Evolutionary conservation across 2,113 vertebrate species (phyloP).

Genomic region (Jaculus jaculus): DNA sequence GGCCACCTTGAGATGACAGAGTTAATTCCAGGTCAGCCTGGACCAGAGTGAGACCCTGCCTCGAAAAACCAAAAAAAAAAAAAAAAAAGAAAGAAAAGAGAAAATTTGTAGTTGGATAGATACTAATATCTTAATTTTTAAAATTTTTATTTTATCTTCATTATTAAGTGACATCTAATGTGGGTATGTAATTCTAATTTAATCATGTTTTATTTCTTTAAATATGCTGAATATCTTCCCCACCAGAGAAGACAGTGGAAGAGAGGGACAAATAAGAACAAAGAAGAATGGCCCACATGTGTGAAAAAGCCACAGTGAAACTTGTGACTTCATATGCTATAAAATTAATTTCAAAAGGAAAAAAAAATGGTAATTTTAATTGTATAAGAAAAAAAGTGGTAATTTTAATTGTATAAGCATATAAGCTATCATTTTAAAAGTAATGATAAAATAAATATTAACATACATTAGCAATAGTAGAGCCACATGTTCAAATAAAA

Average conservation of each 20-base stretch:
- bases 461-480: background rate
- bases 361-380: background rate
- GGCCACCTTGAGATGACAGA: too few relatives aligned
- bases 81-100: too few relatives aligned
- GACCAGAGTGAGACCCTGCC: too few relatives aligned
- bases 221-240: background rate
- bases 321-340: background rate
- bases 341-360: background rate
- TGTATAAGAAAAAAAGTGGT: background rate
- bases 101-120: background rate
- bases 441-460: background rate
- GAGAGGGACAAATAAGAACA: background rate
- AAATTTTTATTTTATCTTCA: background rate
- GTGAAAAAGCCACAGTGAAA: background rate
- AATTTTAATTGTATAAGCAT: slow-evolving; percentile 60
- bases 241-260: too few relatives aligned
- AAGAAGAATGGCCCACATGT: background rate
- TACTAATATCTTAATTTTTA: background rate
- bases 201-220: too few relatives aligned
- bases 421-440: background rate
- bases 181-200: background rate
- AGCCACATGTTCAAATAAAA: background rate
- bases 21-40: too few relatives aligned
- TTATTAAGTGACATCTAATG: background rate
- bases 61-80: too few relatives aligned